Evolutionary conservation across 2,888 invertebrate species (phyloP), one percentile per base, ranked within the genome.

Genomic region (Scotopteryx bipunctaria): DNA sequence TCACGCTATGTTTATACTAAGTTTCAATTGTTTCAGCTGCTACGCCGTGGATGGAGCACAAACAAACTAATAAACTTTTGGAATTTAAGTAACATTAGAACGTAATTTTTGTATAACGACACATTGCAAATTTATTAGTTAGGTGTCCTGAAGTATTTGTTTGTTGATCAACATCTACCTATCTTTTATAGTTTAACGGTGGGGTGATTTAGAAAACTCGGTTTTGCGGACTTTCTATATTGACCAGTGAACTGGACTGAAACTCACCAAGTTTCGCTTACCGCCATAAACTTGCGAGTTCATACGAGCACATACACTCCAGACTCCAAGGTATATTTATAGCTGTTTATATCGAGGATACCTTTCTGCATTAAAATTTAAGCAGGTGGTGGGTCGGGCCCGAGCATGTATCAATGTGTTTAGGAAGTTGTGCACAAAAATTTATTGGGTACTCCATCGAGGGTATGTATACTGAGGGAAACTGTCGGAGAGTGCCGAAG

Each of bases 361-460:
- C 61, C 59, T 60, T 56, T 57, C 55, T 58, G 54, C 58, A 61
- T 66, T 60, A 66, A 66, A 64, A 60, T 66, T 66, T 63, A 59
- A 66, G 61, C 59, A 59, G 59, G 63, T 63, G 63, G 57, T 53
- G 49, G 63, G 55, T 55, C 36, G 41, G 49, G 55, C 57, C 60
- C 56, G 35, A 55, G 53, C 62, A 55, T 59, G 62, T 64, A 57
- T 64, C 63, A 61, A 66, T 62, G 61, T 63, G 61, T 64, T 64
- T 61, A 62, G 62, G 62, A 66, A 64, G 60, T 57, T 62, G 53
- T 63, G 56, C 46, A 55, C 57, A 60, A 55, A 57, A 61, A 63
- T 60, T 63, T 66, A 64, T 66, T 61, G 57, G 61, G 42, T 37
- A 44, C 58, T 60, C 56, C 55, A 57, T 59, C 57, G 52, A 55